Conservation (phyloP, 2,797 vertebrate genomes). For the Danio albolineatus region DNA sequence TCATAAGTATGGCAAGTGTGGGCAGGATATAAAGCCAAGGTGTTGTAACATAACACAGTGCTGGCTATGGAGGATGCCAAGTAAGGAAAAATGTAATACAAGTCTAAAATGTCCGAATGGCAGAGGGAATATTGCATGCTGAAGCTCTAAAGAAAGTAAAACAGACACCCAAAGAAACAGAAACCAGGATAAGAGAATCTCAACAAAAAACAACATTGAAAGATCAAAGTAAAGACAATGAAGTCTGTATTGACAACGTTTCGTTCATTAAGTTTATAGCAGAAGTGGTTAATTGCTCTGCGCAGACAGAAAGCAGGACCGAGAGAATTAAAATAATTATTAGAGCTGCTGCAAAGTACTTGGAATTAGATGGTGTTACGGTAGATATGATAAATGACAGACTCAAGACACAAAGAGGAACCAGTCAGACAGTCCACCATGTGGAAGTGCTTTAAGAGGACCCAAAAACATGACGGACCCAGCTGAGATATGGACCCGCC, state of each 20-base stretch:
- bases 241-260: background rate
- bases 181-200: background rate
- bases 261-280: background rate
- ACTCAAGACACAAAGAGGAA: background rate
- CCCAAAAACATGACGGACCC: too few relatives aligned
- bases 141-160: background rate
- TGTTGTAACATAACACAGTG: too few relatives aligned
- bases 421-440: background rate
- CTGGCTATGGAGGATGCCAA: background rate
- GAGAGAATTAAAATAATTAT: too few relatives aligned
- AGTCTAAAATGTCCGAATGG: background rate
- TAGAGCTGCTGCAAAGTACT: too few relatives aligned
- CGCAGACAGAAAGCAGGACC: background rate
- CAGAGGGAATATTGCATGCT: background rate
- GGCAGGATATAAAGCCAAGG: too few relatives aligned
- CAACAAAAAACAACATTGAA: too few relatives aligned
- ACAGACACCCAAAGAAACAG: background rate
- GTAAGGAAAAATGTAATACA: background rate
- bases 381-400: background rate
- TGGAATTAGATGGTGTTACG: too few relatives aligned
- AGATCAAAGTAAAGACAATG: too few relatives aligned
- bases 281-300: background rate
- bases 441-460: too few relatives aligned
- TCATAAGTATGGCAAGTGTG: too few relatives aligned
- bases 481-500: too few relatives aligned